Percentiles rank a stretch among this genome's conserved stretches.
phyloP scores from a whole-genome alignment of 2,797 vertebrate genomes.

The Parotocinclus haroldoi region DNA sequence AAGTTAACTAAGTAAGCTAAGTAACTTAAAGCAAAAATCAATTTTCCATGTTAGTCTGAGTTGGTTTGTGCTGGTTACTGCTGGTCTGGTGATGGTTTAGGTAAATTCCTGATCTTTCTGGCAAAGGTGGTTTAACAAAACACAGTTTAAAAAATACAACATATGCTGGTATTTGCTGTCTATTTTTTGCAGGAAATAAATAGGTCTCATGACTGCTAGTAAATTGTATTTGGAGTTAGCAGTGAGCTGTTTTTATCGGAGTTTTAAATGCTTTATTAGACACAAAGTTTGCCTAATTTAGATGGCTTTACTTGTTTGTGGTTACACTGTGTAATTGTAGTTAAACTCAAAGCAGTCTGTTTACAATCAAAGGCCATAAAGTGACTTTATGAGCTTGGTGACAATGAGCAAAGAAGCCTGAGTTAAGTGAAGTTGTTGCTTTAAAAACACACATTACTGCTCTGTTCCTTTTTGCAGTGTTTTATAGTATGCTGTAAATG shows the following conservation, averaged over 20 bases:
- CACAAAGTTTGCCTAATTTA: not conserved
- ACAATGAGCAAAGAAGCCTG: constrained; percentile 7
- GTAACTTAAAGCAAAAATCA: too few species aligned
- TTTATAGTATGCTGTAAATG: constrained; percentile 26
- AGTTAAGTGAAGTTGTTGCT: not conserved
- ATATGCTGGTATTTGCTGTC: too few species aligned
- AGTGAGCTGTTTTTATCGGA: too few species aligned
- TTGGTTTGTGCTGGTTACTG: too few species aligned
- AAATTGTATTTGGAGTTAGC: not conserved
- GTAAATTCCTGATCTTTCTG: too few species aligned
- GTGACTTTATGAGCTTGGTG: constrained; percentile 7
- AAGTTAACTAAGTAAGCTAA: too few species aligned
- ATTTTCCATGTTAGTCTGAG: too few species aligned
- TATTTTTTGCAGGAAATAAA: too few species aligned
- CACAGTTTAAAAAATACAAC: too few species aligned
- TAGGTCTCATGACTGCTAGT: too few species aligned
- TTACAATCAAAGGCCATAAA: not conserved
- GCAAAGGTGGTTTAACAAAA: too few species aligned
- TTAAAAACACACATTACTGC: not conserved
- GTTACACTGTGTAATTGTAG: not conserved
- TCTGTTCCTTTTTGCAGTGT: not conserved
- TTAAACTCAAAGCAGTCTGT: not conserved
- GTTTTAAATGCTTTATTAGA: not conserved
- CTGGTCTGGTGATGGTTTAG: too few species aligned
- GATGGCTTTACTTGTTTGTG: not conserved